phyloP scores from a whole-genome alignment of 2,797 vertebrate species.

The Pterois miles region DNA sequence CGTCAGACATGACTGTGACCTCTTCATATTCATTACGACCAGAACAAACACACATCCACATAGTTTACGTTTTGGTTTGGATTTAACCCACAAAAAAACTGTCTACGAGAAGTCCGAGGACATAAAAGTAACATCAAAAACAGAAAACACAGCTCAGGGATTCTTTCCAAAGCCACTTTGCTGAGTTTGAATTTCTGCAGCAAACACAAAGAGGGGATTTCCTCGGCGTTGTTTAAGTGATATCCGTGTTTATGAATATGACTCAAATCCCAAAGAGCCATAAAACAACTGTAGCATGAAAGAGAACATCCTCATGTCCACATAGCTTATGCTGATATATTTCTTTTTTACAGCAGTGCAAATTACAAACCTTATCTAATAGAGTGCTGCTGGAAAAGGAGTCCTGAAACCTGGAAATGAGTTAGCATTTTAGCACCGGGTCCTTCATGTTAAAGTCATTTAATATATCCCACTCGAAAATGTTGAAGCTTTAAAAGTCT shows the following conservation, averaged over 20 bases:
- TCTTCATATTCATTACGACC: not conserved
- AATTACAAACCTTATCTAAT: conserved; percentile 14
- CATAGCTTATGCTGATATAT: not conserved
- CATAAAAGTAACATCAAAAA: conserved; percentile 17
- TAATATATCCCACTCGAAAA: too few species aligned
- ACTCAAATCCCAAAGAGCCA: not conserved
- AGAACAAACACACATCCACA: not conserved
- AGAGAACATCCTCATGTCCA: not conserved
- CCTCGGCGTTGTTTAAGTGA: not conserved
- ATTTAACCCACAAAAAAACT: conserved; percentile 1
- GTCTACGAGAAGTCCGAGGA: not conserved
- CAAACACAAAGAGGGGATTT: conserved; percentile 25
- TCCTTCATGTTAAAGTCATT: too few species aligned
- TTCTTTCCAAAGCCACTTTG: conserved; percentile 22
- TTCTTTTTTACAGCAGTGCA: conserved; percentile 11
- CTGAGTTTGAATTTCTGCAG: conserved; percentile 4
- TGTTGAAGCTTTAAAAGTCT: too few species aligned
- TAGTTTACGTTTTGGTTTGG: conserved; percentile 20
- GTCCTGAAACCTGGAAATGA: too few species aligned
- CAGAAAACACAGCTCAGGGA: not conserved
- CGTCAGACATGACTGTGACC: conserved; percentile 32
- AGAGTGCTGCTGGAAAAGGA: too few species aligned
- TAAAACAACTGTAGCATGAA: not conserved
- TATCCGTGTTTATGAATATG: not conserved
- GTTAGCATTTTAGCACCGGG: too few species aligned